Base-by-base conservation (phyloP, 2,888 invertebrate species). In the Heliconius aoede region DNA sequence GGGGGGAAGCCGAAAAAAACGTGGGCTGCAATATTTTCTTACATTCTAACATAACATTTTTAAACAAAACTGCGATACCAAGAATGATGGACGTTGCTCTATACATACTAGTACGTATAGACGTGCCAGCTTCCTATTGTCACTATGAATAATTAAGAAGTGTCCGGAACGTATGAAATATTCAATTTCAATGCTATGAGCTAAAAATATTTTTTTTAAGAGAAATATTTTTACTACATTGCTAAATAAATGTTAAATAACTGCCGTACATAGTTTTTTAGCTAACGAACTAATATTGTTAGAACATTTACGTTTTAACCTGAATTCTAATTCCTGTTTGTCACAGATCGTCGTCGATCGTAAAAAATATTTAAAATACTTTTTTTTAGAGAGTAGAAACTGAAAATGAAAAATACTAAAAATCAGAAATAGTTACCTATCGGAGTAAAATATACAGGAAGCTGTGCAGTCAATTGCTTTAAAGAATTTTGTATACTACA, bases 401-500 rank as follows among this genome's bases (percentile, higher is more conserved):
- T 62, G 3, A 3, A 62, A 36, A 65, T 61, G 7, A 40, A 65
- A 40, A 15, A 18, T 15, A 3, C 15, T 36, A 15, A 2, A 40
- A 36, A n/a, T 21, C 36, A 15, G 65, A 11, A 36, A 30, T 4
- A 55, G 55, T 3, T 30, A 55, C n/a, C 5, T 26, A 68, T 51
- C 68, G 15, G n/a, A 69, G 26, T 69, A 55, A 55, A 69, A 55
- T 69, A 13, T n/a, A 55, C 30, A n/a, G 15, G 55, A 69, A 55
- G 32, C 69, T 55, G 7, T 55, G 55, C 69, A 69, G 30, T 15
- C 55, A 72, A 72, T 36, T 60, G 72, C 72, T 60, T 9, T 11
- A 60, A 72, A 21, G 51, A 15, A 75, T 78, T 46, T 51, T 24
- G 13, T 40, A 72, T 60, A 36, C n/a, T 28, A 58, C 60, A 72